phyloP scores from a whole-genome alignment of 2,113 vertebrate species.

The Rutilus rutilus region DNA sequence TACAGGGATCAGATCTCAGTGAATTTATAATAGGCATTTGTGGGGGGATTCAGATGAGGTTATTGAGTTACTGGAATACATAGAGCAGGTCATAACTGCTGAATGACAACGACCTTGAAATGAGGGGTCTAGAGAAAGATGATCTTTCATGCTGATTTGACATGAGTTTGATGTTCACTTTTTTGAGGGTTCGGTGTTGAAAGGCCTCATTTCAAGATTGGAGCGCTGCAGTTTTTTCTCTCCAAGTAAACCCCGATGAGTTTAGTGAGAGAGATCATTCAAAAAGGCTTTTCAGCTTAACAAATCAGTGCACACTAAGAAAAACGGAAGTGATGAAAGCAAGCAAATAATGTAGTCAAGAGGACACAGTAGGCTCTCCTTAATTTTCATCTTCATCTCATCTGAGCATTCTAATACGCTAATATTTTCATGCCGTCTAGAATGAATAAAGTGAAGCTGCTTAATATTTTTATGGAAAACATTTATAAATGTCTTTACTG shows the following conservation, averaged over 20 bases:
- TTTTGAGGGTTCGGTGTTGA: not conserved
- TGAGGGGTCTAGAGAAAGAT: not conserved
- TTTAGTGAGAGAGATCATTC: not conserved
- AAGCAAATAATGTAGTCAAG: not conserved
- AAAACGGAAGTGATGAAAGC: not conserved
- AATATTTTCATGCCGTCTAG: not conserved
- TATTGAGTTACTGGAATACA: slow-evolving; percentile 47
- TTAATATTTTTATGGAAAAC: no score
- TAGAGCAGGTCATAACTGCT: slow-evolving; percentile 55
- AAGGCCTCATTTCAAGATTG: not conserved
- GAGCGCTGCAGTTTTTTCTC: not conserved
- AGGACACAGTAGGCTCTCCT: not conserved
- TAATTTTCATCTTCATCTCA: not conserved
- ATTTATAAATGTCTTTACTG: no score
- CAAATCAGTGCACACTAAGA: not conserved
- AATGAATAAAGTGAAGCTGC: not conserved
- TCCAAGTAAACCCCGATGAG: no score
- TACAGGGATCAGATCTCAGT: slow-evolving; percentile 61
- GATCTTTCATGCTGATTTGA: slow-evolving; percentile 25
- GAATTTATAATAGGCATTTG: slow-evolving; percentile 62
- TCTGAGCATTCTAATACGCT: not conserved
- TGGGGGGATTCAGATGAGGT: slow-evolving; percentile 48
- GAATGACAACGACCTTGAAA: slow-evolving; percentile 58
- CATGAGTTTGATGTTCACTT: not conserved
- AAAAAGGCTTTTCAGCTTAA: not conserved